phyloP scores from a whole-genome alignment of 1,140 invertebrate species.

The Amyelois transitella region DNA sequence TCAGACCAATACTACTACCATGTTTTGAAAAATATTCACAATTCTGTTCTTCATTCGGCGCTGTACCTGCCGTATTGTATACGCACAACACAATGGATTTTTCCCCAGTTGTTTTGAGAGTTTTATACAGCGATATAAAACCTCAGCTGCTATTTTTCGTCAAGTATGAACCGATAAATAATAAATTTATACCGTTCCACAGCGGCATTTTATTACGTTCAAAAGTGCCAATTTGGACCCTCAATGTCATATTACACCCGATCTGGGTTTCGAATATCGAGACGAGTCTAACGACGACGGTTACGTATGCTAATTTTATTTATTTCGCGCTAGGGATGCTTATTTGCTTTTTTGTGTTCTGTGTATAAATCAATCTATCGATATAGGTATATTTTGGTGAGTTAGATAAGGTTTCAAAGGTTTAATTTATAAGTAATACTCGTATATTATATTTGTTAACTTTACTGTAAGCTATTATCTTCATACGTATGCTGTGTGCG shows the following conservation, averaged over 20 bases:
- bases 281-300: neutral
- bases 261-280: slow-evolving; percentile 7
- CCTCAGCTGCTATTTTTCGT: slow-evolving; percentile 4
- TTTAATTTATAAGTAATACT: too few relatives aligned
- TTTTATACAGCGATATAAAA: neutral
- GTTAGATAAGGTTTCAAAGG: too few relatives aligned
- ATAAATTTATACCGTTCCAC: slow-evolving; percentile 13
- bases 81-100: neutral
- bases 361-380: neutral
- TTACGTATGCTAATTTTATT: slow-evolving; percentile 5
- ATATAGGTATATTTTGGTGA: neutral
- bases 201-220: slow-evolving; percentile 20
- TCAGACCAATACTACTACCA: too few relatives aligned
- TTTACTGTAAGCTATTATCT: too few relatives aligned
- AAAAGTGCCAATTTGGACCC: slow-evolving; percentile 27
- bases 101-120: neutral
- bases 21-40: too few relatives aligned
- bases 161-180: slow-evolving; percentile 3
- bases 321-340: neutral
- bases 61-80: too few relatives aligned
- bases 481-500: too few relatives aligned
- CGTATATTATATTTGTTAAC: too few relatives aligned
- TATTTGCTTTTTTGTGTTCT: neutral
- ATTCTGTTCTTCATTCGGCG: too few relatives aligned
- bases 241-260: slow-evolving; percentile 22